Evolutionary conservation across 2,888 invertebrate species (phyloP), one percentile per base, ranked within the genome.

Genomic region (Electrophaes corylata): DNA sequence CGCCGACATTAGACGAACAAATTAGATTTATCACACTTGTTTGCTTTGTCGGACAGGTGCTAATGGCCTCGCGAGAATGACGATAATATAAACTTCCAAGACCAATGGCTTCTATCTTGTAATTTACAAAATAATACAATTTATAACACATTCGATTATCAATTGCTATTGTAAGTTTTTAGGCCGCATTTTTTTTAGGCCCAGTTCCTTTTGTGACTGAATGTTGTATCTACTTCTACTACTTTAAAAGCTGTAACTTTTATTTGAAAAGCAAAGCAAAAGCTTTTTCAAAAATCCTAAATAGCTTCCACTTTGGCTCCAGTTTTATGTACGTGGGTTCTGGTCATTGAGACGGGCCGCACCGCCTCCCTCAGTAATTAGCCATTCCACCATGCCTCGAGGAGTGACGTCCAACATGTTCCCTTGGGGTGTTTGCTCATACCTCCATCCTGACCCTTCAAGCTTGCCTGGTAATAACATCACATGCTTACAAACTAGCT

Each of bases 21-120:
- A 88, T 88, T 84, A 81, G 79, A 89, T 87, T 87, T 84, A 86
- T 87, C 78, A 81, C 79, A 79, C 79, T 82, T 74, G 79, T 79
- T 80, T 78, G 78, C 79, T 80, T 78, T 81, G 76, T 79, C 78
- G 80, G 79, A 78, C 80, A 82, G 83, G 82, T 85, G 83, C 77
- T 87, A 84, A 89, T 84, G 81, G 82, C 81, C 71, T 73, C 75
- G n/a, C n/a, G 33, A 18, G 12, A 37, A 20, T 12, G 2, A 72
- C 67, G 76, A 76, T 71, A 23, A 23, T 6, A 6, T 35, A 4
- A 3, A 12, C 5, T 35, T 14, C 1, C n/a, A 14, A 6, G 14
- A 14, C 33, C 33, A n/a, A 12, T 33, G n/a, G 23, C 23, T 23
- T 5, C 6, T 6, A 23, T 23, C 23, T 6, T 23, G 23, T 23